Base-by-base conservation (phyloP, 2,888 invertebrate species). In the Drosophila testacea region DNA sequence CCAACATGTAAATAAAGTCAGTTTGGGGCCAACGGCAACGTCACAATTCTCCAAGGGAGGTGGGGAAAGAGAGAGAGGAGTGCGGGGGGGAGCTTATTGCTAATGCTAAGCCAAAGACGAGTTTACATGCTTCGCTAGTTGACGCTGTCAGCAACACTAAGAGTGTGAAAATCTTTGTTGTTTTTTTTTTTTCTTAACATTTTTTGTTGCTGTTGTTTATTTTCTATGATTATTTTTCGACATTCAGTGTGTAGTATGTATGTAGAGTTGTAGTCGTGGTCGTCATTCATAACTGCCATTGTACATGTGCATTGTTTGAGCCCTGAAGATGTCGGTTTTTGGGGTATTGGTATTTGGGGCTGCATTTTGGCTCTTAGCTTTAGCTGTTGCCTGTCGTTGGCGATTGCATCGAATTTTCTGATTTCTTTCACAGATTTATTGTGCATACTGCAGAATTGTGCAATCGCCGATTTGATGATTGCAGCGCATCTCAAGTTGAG, bases 1-100 rank as follows among this genome's bases (percentile, higher is more conserved):
- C 87, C 85, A 87, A 87, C 80, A 84, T 87, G 87, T 74, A 82
- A 84, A 84, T 83, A 71, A 83, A 82, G 87, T 69, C 27, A 69
- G 38, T 73, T 68, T 73, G 54, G 60, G 77, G 63, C 50, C 61
- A 59, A 61, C 55, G 39, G 41, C 47, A 65, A 16, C 32, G 54
- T 34, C 55, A 57, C 46, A 39, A 50, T 50, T 36, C 34, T 6
- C 4, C 5, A 46, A 13, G 4, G 4, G 41, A 9, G 22, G 46
- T 16, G 16, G 16, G 16, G 16, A 16, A 16, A 0, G 28, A 22
- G 22, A 22, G 48, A 42, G 41, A n/a, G 22, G 42, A n/a, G 16
- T 34, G 47, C 2, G 22, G 22, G 22, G 36, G 44, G 9, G 34
- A 44, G 30, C 36, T 30, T 72, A 60, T 77, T 68, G 73, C 77